Evolutionary conservation across 2,888 invertebrate genomes (phyloP).

Genomic region (Ichneumoninae sp.): DNA sequence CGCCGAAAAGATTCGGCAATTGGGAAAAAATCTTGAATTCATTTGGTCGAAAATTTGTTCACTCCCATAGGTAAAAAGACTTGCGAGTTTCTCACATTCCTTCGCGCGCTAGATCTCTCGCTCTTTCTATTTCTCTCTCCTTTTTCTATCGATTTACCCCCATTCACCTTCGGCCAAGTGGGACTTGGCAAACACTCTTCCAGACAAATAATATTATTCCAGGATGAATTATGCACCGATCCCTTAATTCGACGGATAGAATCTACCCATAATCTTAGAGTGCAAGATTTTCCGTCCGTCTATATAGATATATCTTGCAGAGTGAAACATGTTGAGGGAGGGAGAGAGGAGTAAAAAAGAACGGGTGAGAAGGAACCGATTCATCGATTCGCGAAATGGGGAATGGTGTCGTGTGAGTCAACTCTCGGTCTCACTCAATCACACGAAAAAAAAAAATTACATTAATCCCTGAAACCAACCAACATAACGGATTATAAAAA

Average conservation of each 20-base stretch:
- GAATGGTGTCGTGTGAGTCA: constrained; percentile 65
- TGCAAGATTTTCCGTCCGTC: neutral
- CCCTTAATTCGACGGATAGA: neutral
- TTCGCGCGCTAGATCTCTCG: neutral
- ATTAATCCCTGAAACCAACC: neutral
- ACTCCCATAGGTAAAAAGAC: neutral
- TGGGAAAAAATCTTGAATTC: neutral
- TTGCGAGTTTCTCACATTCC: constrained; percentile 1
- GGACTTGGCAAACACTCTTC: constrained; percentile 28
- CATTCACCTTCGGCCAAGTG: constrained; percentile 55
- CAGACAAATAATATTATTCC: constrained; percentile 7
- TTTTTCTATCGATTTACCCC: constrained; percentile 65
- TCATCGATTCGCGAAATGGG: constrained; percentile 67
- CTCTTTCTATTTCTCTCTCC: neutral
- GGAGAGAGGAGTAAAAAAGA: neutral
- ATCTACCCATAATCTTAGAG: neutral
- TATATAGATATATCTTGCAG: neutral
- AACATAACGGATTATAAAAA: neutral
- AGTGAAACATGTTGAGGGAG: neutral
- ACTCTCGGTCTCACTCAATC: constrained; percentile 40
- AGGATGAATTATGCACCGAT: neutral
- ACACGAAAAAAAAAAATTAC: constrained; percentile 7
- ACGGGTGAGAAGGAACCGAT: constrained; percentile 58
- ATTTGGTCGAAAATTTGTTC: neutral
- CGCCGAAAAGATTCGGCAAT: neutral